A percentile compares a stretch with the other conserved stretches of the same genome.
phyloP scores from a whole-genome alignment of 2,888 invertebrate genomes.

The Trissoscelio sp. region DNA sequence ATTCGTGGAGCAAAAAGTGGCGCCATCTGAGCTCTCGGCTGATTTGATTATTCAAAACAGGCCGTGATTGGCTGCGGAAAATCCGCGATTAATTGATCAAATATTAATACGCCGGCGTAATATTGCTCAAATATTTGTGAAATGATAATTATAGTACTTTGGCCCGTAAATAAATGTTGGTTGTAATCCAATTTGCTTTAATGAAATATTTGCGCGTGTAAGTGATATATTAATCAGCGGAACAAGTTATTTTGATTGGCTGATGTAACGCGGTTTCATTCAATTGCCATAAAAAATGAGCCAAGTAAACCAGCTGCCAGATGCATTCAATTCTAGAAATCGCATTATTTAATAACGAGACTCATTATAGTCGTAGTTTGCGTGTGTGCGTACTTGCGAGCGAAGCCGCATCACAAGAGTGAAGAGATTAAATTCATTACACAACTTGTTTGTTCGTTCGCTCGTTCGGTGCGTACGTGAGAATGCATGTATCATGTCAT shows the following conservation, averaged over 20 bases:
- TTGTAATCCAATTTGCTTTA: conserved; percentile 55
- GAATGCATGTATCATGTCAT: conserved; percentile 65
- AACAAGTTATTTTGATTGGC: conserved; percentile 65
- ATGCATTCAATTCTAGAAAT: conserved; percentile 78
- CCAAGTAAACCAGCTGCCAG: conserved; percentile 75
- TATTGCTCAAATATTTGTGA: conserved; percentile 29
- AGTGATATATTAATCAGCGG: conserved; percentile 62
- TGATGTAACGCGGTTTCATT: conserved; percentile 63
- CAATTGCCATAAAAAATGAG: conserved; percentile 73
- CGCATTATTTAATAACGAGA: conserved; percentile 75
- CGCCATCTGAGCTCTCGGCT: conserved; percentile 49
- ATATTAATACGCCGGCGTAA: conserved; percentile 9
- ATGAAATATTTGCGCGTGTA: conserved; percentile 58
- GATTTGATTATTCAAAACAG: conserved; percentile 69
- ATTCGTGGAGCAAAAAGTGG: conserved; percentile 42
- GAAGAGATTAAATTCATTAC: conserved; percentile 77
- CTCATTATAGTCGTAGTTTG: conserved; percentile 77
- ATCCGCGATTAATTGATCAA: conserved; percentile 42
- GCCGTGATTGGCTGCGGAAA: conserved; percentile 28
- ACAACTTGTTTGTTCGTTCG: conserved; percentile 74
- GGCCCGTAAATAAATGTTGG: conserved; percentile 44
- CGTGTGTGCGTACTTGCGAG: conserved; percentile 72
- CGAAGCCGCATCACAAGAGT: conserved; percentile 69
- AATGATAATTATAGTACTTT: conserved; percentile 40
- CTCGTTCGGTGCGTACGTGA: conserved; percentile 67